phyloP scores from a whole-genome alignment of 2,797 vertebrate genomes.

The Columba guinea region DNA sequence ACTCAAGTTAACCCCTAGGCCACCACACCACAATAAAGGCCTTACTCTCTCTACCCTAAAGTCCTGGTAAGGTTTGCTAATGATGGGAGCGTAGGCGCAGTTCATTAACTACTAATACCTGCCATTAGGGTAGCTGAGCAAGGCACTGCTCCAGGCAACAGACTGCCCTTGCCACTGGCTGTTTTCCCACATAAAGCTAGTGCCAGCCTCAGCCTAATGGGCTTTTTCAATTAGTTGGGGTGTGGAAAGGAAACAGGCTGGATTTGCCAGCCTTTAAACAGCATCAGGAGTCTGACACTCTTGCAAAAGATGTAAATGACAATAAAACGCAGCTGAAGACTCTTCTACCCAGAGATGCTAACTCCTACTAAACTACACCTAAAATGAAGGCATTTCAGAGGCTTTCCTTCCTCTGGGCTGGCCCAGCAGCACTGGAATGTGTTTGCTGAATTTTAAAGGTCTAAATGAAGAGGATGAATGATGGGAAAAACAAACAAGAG shows the following conservation, averaged over 20 bases:
- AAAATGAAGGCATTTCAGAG: background rate
- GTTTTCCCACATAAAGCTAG: constrained; percentile 2
- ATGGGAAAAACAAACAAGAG: background rate
- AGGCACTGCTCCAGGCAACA: background rate
- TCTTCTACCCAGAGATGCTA: background rate
- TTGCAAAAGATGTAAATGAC: background rate
- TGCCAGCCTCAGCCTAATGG: constrained; percentile 28
- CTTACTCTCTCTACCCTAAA: background rate
- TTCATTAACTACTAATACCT: background rate
- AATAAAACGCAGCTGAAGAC: background rate
- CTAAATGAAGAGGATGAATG: background rate
- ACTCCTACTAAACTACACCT: background rate
- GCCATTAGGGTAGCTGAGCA: background rate
- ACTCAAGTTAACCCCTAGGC: background rate
- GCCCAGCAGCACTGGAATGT: background rate
- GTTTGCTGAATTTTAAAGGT: background rate
- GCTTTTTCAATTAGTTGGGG: background rate
- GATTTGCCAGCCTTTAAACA: constrained; percentile 19
- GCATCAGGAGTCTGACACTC: background rate
- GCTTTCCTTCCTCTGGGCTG: background rate
- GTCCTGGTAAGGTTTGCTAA: background rate
- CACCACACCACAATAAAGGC: background rate
- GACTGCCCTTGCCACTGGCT: constrained; percentile 5
- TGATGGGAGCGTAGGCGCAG: background rate
- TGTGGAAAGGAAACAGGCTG: background rate